These are phyloP conservation scores for Campaea margaritaria DNA, from an alignment of 2,888 invertebrate species.

Conservation along the genomic window DNA sequence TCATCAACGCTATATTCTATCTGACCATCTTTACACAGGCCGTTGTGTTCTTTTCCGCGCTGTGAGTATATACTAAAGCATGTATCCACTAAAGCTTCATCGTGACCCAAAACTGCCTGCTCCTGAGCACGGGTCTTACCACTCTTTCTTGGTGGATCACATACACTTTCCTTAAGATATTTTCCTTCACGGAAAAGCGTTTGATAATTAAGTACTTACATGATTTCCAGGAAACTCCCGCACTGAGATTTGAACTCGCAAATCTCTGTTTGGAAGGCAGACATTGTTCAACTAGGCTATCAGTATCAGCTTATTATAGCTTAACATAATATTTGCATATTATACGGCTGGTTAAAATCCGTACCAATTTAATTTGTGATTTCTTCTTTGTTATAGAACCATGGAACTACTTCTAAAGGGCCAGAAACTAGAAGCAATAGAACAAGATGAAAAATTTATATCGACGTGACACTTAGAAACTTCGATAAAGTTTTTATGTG, in stretches of 20 bases:
- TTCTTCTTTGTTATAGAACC: constrained; percentile 51
- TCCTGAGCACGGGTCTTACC: background rate
- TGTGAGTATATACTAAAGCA: constrained; percentile 84
- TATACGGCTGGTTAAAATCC: background rate
- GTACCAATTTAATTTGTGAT: background rate
- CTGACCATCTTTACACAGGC: constrained; percentile 90
- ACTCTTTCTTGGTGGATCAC: no score
- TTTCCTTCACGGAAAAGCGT: no score
- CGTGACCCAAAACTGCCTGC: background rate
- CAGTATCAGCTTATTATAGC: no score
- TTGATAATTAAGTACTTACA: no score
- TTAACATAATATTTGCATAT: no score
- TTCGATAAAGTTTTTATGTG: background rate
- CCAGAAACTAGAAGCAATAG: constrained; percentile 51
- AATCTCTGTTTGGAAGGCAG: no score
- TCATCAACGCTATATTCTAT: constrained; percentile 88
- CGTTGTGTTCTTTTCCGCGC: constrained; percentile 86
- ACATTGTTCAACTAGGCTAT: no score
- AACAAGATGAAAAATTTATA: constrained; percentile 30
- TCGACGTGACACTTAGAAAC: constrained; percentile 16
- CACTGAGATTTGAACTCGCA: no score
- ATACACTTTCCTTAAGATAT: no score
- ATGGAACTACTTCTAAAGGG: constrained; percentile 68
- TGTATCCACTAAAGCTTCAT: background rate
- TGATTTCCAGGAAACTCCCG: no score